Evolutionary conservation across 2,888 invertebrate genomes (phyloP), one percentile per base, ranked within the genome.

Genomic region (Aleiodes testaceus): DNA sequence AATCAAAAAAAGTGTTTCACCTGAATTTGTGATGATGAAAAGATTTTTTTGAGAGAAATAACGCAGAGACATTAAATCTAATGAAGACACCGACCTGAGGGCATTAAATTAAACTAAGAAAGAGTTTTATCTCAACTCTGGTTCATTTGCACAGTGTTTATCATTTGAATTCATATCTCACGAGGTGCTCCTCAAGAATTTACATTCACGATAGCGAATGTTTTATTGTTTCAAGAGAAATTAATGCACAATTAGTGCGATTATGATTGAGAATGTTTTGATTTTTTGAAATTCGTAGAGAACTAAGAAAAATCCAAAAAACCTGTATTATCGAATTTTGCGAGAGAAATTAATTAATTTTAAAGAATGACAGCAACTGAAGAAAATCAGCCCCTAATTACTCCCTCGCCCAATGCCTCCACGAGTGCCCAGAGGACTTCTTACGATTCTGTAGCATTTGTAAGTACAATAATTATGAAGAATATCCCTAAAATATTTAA

Each of bases 311-410:
- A 9, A n/a, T 50, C 26, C 3, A 6, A 36, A 9, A 0, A 36
- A 9, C 36, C 11, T 22, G 47, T 6, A 42, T 22, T 36, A 14
- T 30, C 30, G 30, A 30, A 36, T 59, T 42, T 42, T 36, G 3
- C 3, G 11, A 59, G 11, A 53, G n/a, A 26, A 18, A 36, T 3
- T 18, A 59, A 59, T 5, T 6, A 1, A 7, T 59, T 14, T 12
- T 18, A 5, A 30, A 36, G 5, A 53, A 84, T 84, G 84, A 81
- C 83, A 6, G 80, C 81, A 7, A 79, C 78, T 2, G 84, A 83
- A 16, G 84, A 84, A 74, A 81, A 74, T n/a, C 81, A 82, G 36
- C 84, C 83, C 2, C 70, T 84, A 59, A 80, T 84, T 65, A 49
- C 80, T 3, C 65, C 78, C 6, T 70, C 77, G 3, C 64, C 74